Conservation (phyloP, 2,888 invertebrate species). For the Limnephilus rhombicus region DNA sequence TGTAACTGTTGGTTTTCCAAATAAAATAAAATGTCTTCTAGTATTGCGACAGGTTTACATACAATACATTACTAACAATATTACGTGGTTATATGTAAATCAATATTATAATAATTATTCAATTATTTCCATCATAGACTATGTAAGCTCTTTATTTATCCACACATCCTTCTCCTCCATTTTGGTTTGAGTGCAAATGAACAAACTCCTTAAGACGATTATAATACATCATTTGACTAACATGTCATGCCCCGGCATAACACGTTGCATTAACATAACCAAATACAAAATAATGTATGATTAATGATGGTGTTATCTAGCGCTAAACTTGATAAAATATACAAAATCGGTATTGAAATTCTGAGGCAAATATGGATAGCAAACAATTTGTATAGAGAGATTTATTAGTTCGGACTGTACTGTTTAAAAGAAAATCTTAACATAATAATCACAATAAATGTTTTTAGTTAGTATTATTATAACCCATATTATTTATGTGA, state of each 20-base stretch:
- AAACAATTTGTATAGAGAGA: not conserved
- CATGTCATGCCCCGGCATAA: not conserved
- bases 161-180: not conserved
- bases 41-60: too few species aligned
- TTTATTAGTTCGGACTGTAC: not conserved
- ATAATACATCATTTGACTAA: not conserved
- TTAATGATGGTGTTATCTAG: not conserved
- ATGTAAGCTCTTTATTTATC: not conserved
- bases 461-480: too few species aligned
- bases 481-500: too few species aligned
- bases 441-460: not conserved
- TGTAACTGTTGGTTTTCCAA: too few species aligned
- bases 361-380: not conserved
- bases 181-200: not conserved
- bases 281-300: not conserved
- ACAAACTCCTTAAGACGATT: not conserved
- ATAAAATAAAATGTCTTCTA: too few species aligned
- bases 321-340: not conserved
- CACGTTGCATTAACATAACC: not conserved
- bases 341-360: not conserved
- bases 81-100: not conserved
- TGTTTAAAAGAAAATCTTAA: not conserved
- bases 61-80: too few species aligned
- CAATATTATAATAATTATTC: not conserved
- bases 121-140: not conserved